Conservation (phyloP, 2,888 invertebrate genomes). For the Acronicta psi region DNA sequence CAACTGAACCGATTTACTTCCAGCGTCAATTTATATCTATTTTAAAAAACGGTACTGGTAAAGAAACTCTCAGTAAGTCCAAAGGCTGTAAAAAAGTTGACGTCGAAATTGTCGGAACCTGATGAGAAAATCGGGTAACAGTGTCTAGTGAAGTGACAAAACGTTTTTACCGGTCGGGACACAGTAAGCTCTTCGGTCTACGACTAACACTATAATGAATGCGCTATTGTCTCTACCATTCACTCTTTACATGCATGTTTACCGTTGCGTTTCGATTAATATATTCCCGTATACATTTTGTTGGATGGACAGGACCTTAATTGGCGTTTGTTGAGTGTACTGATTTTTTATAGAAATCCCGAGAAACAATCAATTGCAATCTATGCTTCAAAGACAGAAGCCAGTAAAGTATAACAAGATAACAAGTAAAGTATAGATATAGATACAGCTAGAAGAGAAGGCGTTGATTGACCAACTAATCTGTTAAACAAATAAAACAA, state of each 20-base stretch:
- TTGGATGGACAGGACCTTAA: constrained; percentile 38
- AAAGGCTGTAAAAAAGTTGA: constrained; percentile 56
- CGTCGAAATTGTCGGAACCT: constrained; percentile 59
- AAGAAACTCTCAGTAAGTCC: constrained; percentile 34
- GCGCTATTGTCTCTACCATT: constrained; percentile 65
- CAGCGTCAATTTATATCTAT: constrained; percentile 23
- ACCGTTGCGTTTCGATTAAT: constrained; percentile 49
- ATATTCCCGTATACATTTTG: constrained; percentile 40
- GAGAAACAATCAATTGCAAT: constrained; percentile 5
- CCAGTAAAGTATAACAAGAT: not conserved
- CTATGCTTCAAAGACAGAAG: no score
- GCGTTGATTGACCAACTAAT: constrained; percentile 43
- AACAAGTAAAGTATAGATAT: not conserved
- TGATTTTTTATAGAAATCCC: constrained; percentile 18
- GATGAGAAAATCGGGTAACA: constrained; percentile 51
- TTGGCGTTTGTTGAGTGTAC: constrained; percentile 29
- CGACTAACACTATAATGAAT: constrained; percentile 63
- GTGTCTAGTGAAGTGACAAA: constrained; percentile 47
- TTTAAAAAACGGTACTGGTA: constrained; percentile 54
- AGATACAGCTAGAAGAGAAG: not conserved
- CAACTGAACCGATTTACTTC: constrained; percentile 28
- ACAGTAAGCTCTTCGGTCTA: constrained; percentile 46
- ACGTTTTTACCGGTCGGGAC: constrained; percentile 48
- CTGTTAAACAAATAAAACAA: constrained; percentile 28
- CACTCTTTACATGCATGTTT: constrained; percentile 43